Base-by-base conservation (phyloP, 1,140 invertebrate species). In the Diachasmimorpha longicaudata region DNA sequence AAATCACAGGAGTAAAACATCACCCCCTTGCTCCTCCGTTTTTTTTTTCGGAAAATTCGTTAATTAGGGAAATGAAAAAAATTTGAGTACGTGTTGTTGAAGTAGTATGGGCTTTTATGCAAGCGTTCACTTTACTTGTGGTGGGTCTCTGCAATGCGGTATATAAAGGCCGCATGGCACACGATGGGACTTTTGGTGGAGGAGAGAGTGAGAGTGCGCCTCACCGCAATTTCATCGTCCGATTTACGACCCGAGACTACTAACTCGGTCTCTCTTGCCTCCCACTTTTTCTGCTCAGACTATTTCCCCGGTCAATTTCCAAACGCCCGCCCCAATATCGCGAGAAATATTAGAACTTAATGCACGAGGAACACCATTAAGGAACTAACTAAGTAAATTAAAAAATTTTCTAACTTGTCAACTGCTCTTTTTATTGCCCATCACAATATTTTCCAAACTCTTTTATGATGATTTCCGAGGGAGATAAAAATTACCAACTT, bases 151-250 rank as follows among this genome's bases (percentile, higher is more conserved):
- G 58, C 58, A 63, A 63, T 63, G 58, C 58, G 58, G 58, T 31
- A 63, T 52, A 13, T 63, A 63, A 25, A 25, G 23, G 58, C 19
- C 58, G 58, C 58, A n/a, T 63, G 58, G 58, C 23, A 63, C 58
- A 63, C 19, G 58, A 63, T 63, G 58, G 19, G 58, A 63, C 58
- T 25, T 31, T 63, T 19, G 48, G 48, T 19, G 16, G 48, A 52
- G n/a, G 48, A 42, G 14, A 31, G 58, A 63, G 58, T 63, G 58
- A 31, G 58, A 63, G 58, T 63, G 23, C 23, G 23, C 21, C 23
- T 63, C 58, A 63, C 58, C 58, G 21, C 58, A 63, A 63, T 63
- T 63, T 63, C 58, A 63, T 63, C 58, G 58, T 23, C 58, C 58
- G 58, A 63, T 63, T 63, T 63, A 63, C 58, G 58, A 63, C 6